Conservation (phyloP, 2,797 vertebrate species). For the Clarias fuscus region DNA sequence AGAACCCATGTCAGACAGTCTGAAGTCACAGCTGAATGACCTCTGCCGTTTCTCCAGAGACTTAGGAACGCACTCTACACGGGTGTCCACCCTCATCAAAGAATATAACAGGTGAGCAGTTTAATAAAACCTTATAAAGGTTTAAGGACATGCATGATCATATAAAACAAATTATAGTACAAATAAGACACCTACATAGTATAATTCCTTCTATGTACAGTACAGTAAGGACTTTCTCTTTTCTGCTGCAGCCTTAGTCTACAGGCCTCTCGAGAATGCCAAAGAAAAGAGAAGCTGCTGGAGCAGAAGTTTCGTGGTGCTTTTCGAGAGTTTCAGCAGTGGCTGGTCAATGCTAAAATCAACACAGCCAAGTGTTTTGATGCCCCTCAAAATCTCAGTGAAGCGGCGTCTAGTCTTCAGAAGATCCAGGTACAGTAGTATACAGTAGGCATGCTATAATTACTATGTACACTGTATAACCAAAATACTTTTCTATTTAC, state of each 20-base stretch:
- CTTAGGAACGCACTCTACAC: constrained; percentile 84
- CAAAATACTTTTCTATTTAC: not conserved
- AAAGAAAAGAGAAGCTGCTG: constrained; percentile 90
- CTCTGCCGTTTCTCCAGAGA: constrained; percentile 94
- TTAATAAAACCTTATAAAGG: not conserved
- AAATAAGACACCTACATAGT: not conserved
- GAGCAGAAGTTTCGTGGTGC: constrained; percentile 85
- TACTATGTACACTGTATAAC: not conserved
- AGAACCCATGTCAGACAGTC: constrained; percentile 83
- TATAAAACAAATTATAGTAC: not conserved
- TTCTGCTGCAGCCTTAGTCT: constrained; percentile 82
- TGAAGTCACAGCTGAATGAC: constrained; percentile 93
- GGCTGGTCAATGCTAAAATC: constrained; percentile 91
- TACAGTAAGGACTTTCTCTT: not conserved
- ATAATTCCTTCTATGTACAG: not conserved
- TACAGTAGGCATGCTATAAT: not conserved
- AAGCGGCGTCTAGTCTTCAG: constrained; percentile 85
- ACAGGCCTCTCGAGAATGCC: constrained; percentile 87
- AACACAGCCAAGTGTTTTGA: constrained; percentile 94
- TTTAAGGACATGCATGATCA: not conserved
- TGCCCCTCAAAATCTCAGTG: constrained; percentile 83
- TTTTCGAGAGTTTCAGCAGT: constrained; percentile 94
- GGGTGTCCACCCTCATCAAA: constrained; percentile 91
- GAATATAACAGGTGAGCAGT: constrained; percentile 90
- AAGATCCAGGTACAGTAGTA: constrained; percentile 86